phyloP scores from a whole-genome alignment of 2,113 vertebrate genomes.

The Xiphorhynchus elegans region DNA sequence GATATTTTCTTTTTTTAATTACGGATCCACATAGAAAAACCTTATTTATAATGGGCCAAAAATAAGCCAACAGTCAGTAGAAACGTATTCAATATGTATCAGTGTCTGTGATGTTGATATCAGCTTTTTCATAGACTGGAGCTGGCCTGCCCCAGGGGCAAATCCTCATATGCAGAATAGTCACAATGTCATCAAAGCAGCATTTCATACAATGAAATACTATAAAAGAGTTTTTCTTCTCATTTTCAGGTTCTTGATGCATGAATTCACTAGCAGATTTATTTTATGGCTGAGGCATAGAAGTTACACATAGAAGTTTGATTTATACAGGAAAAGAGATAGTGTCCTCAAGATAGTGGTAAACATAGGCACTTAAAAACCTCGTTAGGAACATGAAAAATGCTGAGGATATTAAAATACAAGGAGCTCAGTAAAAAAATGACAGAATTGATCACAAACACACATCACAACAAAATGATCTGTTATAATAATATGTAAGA shows the following conservation, averaged over 20 bases:
- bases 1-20: not conserved
- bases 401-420: not conserved
- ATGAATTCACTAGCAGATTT: not conserved
- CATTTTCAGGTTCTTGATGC: not conserved
- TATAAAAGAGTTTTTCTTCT: not conserved
- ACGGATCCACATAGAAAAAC: not conserved
- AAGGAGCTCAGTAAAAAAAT: accelerated
- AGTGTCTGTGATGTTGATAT: not conserved
- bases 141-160: not conserved
- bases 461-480: not conserved
- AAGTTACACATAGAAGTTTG: not conserved
- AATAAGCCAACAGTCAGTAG: not conserved
- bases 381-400: not conserved
- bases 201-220: not conserved
- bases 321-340: not conserved
- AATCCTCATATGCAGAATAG: not conserved
- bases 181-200: not conserved
- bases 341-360: not conserved
- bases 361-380: not conserved
- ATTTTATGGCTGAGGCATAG: not conserved
- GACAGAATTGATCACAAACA: not conserved
- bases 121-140: not conserved
- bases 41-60: not conserved
- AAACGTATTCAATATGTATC: not conserved
- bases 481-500: not conserved